Evolutionary conservation across 2,113 vertebrate species (phyloP).

Genomic region (Bubo bubo): DNA sequence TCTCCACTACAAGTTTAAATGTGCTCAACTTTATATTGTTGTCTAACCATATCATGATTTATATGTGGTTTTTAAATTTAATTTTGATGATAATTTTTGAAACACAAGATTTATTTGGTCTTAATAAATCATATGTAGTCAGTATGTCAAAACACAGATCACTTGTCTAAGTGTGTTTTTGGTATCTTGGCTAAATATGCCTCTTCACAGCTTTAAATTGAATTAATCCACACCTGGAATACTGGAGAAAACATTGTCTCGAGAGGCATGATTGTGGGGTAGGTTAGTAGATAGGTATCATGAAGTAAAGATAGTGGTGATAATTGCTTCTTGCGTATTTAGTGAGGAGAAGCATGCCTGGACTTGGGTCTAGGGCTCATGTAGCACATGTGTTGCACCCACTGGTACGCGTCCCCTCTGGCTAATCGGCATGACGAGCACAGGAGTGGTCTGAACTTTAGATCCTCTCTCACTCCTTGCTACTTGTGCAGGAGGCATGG

Average conservation of each 20-base stretch:
- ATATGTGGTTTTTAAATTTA: background rate
- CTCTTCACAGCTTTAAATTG: background rate
- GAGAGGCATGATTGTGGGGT: background rate
- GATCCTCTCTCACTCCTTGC: background rate
- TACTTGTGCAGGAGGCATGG: background rate
- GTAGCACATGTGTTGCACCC: rapidly evolving
- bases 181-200: background rate
- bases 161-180: background rate
- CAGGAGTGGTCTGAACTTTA: too few relatives aligned
- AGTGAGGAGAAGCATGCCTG: background rate
- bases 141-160: background rate
- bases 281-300: too few relatives aligned
- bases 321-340: too few relatives aligned
- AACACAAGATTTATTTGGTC: background rate
- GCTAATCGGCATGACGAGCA: rapidly evolving
- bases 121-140: background rate
- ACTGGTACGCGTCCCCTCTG: too few relatives aligned
- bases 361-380: background rate
- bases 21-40: background rate
- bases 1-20: background rate
- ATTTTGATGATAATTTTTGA: background rate
- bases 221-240: background rate
- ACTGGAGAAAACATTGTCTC: background rate
- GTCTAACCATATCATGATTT: background rate
- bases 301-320: background rate